Conservation (phyloP, 2,797 vertebrate genomes). For the Muscicapa striata region DNA sequence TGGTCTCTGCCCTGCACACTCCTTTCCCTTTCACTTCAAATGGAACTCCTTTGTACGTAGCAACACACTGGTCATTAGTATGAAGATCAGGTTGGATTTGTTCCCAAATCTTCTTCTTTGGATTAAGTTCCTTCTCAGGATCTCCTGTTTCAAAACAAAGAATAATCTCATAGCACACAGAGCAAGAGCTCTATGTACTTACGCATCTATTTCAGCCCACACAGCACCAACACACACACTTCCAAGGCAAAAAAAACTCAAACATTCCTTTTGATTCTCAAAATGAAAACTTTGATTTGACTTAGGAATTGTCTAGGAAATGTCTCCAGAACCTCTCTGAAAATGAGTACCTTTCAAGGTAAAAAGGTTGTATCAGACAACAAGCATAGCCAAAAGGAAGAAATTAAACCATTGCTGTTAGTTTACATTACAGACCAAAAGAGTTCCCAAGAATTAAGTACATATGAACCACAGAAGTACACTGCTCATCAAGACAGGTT, state of each 20-base stretch:
- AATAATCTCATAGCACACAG: constrained; percentile 11
- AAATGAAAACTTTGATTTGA: background rate
- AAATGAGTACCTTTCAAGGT: background rate
- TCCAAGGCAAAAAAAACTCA: background rate
- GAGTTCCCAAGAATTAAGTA: background rate
- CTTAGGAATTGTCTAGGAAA: background rate
- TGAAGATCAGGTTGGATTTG: constrained; percentile 93
- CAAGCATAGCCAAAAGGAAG: background rate
- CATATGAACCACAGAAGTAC: background rate
- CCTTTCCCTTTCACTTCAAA: constrained; percentile 94
- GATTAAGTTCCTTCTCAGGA: constrained; percentile 96
- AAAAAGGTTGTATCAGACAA: background rate
- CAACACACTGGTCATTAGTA: constrained; percentile 87
- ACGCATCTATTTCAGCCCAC: background rate
- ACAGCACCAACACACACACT: background rate
- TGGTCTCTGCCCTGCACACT: constrained; percentile 90
- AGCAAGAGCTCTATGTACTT: background rate
- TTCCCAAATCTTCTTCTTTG: constrained; percentile 99
- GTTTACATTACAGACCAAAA: background rate
- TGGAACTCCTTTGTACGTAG: constrained; percentile 91
- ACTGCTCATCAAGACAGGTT: background rate
- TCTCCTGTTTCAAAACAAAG: constrained; percentile 83
- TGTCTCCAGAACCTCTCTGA: background rate
- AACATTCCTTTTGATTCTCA: background rate
- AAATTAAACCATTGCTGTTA: background rate